These are phyloP conservation scores for Glossophaga mutica DNA, from an alignment of 2,797 vertebrate genomes.

Conservation along the genomic window DNA sequence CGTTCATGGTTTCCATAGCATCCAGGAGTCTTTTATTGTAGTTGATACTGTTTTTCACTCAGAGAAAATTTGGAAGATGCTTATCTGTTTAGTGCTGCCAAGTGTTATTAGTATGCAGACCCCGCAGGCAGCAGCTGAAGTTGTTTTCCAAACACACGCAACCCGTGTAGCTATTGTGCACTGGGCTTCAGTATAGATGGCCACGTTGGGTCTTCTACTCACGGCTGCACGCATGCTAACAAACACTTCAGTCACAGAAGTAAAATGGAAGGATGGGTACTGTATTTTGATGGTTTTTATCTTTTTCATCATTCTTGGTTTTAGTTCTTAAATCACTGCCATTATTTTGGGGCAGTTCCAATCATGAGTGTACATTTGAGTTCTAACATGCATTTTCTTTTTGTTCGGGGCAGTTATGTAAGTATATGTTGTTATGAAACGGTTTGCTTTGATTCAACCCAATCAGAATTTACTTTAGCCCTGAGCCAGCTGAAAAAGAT, in stretches of 20 bases:
- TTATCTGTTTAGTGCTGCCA: constrained; percentile 16
- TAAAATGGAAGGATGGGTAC: neutral
- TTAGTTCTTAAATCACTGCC: constrained; percentile 12
- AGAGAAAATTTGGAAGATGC: constrained; percentile 37
- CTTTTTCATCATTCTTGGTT: constrained; percentile 27
- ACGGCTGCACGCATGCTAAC: neutral
- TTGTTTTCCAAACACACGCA: neutral
- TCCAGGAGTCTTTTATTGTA: neutral
- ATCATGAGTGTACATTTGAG: neutral
- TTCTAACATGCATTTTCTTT: neutral
- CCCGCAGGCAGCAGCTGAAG: neutral
- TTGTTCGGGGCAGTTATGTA: neutral
- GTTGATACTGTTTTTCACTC: constrained; percentile 18
- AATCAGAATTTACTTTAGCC: constrained; percentile 21
- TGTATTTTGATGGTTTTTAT: neutral
- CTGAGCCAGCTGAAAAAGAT: neutral
- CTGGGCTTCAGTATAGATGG: neutral
- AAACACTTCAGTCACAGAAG: neutral
- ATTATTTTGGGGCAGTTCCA: constrained; percentile 14
- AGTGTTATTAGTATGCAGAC: constrained; percentile 18
- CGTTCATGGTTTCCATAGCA: neutral
- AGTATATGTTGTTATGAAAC: constrained; percentile 12
- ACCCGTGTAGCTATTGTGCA: neutral
- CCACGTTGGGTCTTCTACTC: neutral
- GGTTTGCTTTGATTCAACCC: constrained; percentile 28